Percentiles rank a stretch among this genome's conserved stretches.
Evolutionary conservation across 2,113 vertebrate species (phyloP).

Genomic region (Gavialis gangeticus): DNA sequence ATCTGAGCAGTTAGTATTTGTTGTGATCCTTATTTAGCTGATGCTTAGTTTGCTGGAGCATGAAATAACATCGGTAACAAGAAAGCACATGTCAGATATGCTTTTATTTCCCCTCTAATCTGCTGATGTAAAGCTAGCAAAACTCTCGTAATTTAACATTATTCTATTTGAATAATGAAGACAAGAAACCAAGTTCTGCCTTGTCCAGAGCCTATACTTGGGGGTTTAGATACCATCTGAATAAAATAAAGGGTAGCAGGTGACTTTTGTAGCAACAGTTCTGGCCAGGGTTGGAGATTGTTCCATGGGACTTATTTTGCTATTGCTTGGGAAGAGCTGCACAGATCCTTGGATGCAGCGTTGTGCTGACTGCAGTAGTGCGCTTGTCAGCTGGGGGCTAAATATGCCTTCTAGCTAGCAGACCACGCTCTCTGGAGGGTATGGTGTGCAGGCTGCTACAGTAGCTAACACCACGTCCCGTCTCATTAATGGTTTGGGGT

Average conservation of each 20-base stretch:
- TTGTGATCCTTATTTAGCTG: neutral
- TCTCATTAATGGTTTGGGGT: neutral
- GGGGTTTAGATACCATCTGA: neutral
- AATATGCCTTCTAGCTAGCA: accelerated
- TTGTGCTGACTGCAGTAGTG: neutral
- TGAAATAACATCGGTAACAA: neutral
- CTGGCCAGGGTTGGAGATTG: neutral
- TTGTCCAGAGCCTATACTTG: neutral
- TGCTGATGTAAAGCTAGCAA: neutral
- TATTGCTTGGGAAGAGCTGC: accelerated
- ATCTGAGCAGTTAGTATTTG: neutral
- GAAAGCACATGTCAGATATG: neutral
- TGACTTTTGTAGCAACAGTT: neutral
- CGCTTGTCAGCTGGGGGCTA: accelerated
- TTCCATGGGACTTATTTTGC: neutral
- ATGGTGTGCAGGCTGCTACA: neutral
- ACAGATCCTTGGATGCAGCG: accelerated
- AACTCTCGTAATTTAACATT: neutral
- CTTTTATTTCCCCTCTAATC: neutral
- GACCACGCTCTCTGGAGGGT: accelerated
- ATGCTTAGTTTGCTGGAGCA: neutral
- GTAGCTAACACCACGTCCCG: neutral
- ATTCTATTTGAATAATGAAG: neutral
- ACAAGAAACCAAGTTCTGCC: neutral
- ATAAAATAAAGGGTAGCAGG: neutral